Base-by-base conservation (phyloP, 2,797 vertebrate genomes). In the Nannoperca australis region DNA sequence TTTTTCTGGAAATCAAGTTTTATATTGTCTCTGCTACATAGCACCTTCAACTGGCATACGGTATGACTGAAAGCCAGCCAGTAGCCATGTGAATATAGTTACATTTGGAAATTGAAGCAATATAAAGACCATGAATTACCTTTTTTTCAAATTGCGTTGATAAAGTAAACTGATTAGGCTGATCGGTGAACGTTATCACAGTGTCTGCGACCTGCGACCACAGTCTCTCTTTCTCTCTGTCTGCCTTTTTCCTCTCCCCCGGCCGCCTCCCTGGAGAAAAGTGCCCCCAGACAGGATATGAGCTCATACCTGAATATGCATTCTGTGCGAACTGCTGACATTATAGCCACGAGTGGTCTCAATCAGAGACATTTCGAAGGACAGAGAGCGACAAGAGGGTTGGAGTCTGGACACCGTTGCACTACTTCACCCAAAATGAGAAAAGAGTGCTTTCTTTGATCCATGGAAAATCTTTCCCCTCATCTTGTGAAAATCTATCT, bases 241-340 rank as follows among this genome's bases (percentile, higher is more conserved):
- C 80, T 78, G 77, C 59, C 58, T 85, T 78, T 79, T 76, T 67
- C 66, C 44, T 83, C 81, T 78, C 59, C 56, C 70, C 40, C 4
- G 2, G 55, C 44, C 74, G 70, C 80, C 78, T 91, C 91, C 85
- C 77, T 77, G 66, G 84, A 87, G 87, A 90, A 86, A 88, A 87
- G 76, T 84, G 40, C 79, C 82, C 36, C 71, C 87, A 91, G 90
- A 93, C 93, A 95, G 95, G 93, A 95, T 92, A 91, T 95, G 89
- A 95, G 91, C 92, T 94, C 93, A 95, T 94, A 82, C 78, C 85
- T 85, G 82, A 89, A 86, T 86, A 85, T 88, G 76, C 71, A 83
- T 85, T 85, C 76, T 64, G 82, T 20, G 64, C 82, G 70, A 85
- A 84, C 88, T 68, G 85, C 78, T 90, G 85, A 88, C 40, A 30